A percentile compares a stretch with the other conserved stretches of the same genome.
Conservation (phyloP, 2,113 vertebrate genomes). For the Sinocyclocheilus grahami region DNA sequence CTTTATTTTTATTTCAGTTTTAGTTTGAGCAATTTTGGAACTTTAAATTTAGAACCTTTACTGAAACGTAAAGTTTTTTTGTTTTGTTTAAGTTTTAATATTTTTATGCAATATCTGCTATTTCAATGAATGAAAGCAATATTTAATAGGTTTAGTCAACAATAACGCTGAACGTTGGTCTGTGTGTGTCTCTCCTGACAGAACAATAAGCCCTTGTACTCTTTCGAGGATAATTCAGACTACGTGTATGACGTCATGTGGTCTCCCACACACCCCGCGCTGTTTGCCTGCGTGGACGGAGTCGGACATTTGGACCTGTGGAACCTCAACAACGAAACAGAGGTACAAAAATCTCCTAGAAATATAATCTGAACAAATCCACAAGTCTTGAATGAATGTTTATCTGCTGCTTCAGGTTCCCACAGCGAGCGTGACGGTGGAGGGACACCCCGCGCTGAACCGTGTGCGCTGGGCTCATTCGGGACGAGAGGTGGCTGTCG, state of each 20-base stretch:
- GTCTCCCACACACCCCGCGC: slow-evolving; percentile 94
- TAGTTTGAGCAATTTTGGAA: not conserved
- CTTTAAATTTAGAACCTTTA: not conserved
- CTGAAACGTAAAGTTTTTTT: not conserved
- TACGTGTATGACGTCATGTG: slow-evolving; percentile 98
- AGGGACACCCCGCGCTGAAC: slow-evolving; percentile 93
- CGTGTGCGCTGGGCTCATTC: slow-evolving; percentile 94
- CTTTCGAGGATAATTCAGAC: slow-evolving; percentile 96
- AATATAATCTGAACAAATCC: not conserved
- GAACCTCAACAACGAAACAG: slow-evolving; percentile 98
- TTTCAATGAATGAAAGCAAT: not conserved
- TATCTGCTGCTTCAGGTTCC: slow-evolving; percentile 80
- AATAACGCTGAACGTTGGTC: not conserved
- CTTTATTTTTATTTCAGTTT: not conserved
- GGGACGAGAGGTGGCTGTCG: slow-evolving; percentile 94
- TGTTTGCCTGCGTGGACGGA: slow-evolving; percentile 97
- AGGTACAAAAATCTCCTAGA: slow-evolving; percentile 75
- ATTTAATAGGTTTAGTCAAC: not conserved
- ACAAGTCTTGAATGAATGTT: not conserved
- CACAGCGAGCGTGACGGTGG: slow-evolving; percentile 90
- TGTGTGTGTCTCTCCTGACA: slow-evolving; percentile 59
- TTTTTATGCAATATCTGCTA: not conserved
- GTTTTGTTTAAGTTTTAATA: too few relatives aligned
- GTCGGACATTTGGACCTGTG: slow-evolving; percentile 94
- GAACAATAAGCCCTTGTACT: slow-evolving; percentile 96